Percentiles rank a stretch among this genome's conserved stretches.
phyloP scores from a whole-genome alignment of 2,888 invertebrate species.

The Hirtodrosophila trivittata region DNA sequence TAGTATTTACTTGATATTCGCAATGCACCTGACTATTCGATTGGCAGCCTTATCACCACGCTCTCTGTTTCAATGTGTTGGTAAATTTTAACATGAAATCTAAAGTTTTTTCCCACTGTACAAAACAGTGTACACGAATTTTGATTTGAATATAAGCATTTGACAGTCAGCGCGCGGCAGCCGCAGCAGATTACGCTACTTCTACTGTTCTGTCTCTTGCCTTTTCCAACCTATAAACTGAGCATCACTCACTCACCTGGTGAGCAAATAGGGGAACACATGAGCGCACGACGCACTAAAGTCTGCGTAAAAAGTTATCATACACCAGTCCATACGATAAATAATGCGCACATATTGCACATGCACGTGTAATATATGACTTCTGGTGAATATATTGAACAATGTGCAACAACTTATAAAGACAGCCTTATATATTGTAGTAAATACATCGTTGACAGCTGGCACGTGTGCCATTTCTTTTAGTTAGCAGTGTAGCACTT shows the following conservation, averaged over 20 bases:
- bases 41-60: constrained; percentile 48
- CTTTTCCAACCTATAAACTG: constrained; percentile 60
- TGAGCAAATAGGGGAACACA: constrained; percentile 59
- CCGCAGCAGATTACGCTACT: constrained; percentile 59
- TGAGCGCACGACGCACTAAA: constrained; percentile 56
- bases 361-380: background rate
- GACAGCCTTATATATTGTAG: background rate
- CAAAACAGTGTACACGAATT: constrained; percentile 56
- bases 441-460: constrained; percentile 7
- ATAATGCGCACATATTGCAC: background rate
- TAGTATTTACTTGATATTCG: constrained; percentile 24
- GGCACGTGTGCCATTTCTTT: constrained; percentile 47
- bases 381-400: background rate
- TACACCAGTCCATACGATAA: constrained; percentile 11
- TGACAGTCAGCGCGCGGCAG: constrained; percentile 57
- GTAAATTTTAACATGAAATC: constrained; percentile 37
- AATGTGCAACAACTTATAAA: background rate
- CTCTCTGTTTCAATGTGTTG: constrained; percentile 40
- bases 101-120: constrained; percentile 47
- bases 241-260: constrained; percentile 79
- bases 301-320: constrained; percentile 52
- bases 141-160: constrained; percentile 70
- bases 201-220: constrained; percentile 51
- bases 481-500: constrained; percentile 67
- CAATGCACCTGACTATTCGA: constrained; percentile 53